A percentile compares a stretch with the other conserved stretches of the same genome.
These are phyloP conservation scores for Lucinisca nassula DNA, from an alignment of 2,888 invertebrate species.

Conservation along the genomic window DNA sequence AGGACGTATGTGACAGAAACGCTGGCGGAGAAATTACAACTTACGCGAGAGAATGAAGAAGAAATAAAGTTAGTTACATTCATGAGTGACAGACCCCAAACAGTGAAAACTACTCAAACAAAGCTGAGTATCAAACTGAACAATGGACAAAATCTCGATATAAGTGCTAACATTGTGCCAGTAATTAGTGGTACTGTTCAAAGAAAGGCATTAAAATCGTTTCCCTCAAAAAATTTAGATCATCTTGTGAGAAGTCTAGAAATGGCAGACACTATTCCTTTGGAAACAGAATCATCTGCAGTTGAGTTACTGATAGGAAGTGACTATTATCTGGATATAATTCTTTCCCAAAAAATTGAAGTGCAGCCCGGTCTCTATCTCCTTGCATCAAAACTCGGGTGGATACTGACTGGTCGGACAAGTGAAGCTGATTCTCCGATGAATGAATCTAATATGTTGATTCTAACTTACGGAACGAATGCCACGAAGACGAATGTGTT, in stretches of 20 bases:
- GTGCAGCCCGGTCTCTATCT: slow-evolving; percentile 35
- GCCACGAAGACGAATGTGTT: slow-evolving; percentile 6
- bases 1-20: slow-evolving; percentile 31
- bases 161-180: slow-evolving; percentile 37
- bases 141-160: slow-evolving; percentile 3
- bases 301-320: too few species aligned
- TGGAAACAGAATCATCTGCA: slow-evolving; percentile 14
- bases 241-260: slow-evolving; percentile 12
- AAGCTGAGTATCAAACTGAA: slow-evolving; percentile 18
- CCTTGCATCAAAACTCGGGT: too few species aligned
- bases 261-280: slow-evolving; percentile 24
- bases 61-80: slow-evolving; percentile 36
- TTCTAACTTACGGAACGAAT: slow-evolving; percentile 18
- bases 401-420: too few species aligned
- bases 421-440: not conserved
- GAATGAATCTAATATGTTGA: slow-evolving; percentile 24
- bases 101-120: slow-evolving; percentile 18
- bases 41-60: slow-evolving; percentile 13
- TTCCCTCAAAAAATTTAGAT: not conserved
- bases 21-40: slow-evolving; percentile 2
- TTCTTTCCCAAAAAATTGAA: slow-evolving; percentile 28
- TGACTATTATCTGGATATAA: slow-evolving; percentile 32
- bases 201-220: slow-evolving; percentile 1
- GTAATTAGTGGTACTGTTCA: slow-evolving; percentile 34
- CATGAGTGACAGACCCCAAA: not conserved